A percentile compares a stretch with the other conserved stretches of the same genome.
Conservation (phyloP, 2,888 invertebrate species). For the Vandiemenella viatica region DNA sequence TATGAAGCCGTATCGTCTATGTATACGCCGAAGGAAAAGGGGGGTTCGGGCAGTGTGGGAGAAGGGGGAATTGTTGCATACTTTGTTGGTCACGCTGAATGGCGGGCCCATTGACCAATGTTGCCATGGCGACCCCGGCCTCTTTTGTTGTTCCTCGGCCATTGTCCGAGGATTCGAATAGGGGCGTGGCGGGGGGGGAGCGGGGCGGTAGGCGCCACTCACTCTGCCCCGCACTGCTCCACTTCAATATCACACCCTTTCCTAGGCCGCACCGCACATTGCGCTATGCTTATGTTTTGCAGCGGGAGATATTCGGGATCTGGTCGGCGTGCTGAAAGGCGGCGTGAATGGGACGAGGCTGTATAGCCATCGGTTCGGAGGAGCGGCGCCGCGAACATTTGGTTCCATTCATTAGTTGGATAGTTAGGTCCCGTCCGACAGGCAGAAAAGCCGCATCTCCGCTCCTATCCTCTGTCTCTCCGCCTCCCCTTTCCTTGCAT, state of each 20-base stretch:
- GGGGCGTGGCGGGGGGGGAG: background rate
- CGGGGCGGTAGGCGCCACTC: background rate
- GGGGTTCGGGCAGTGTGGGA: background rate
- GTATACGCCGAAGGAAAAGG: background rate
- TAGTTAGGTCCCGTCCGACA: constrained; percentile 9
- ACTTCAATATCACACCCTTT: constrained; percentile 10
- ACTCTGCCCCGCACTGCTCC: background rate
- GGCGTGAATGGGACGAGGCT: background rate
- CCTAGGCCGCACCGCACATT: background rate
- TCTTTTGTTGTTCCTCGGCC: constrained; percentile 11
- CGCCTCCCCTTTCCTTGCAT: no score
- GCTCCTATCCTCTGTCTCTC: background rate
- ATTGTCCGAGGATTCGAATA: constrained; percentile 4
- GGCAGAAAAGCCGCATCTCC: background rate
- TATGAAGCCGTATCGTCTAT: constrained; percentile 7
- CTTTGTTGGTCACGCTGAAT: constrained; percentile 14
- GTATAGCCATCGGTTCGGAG: background rate
- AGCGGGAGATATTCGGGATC: background rate
- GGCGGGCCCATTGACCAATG: constrained; percentile 13
- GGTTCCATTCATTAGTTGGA: constrained; percentile 13
- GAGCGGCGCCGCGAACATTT: constrained; percentile 1
- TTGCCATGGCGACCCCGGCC: constrained; percentile 13
- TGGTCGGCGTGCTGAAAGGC: background rate
- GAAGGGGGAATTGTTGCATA: constrained; percentile 12
- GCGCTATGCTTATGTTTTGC: background rate